phyloP scores from a whole-genome alignment of 2,113 vertebrate genomes.

The Pelecanus crispus region DNA sequence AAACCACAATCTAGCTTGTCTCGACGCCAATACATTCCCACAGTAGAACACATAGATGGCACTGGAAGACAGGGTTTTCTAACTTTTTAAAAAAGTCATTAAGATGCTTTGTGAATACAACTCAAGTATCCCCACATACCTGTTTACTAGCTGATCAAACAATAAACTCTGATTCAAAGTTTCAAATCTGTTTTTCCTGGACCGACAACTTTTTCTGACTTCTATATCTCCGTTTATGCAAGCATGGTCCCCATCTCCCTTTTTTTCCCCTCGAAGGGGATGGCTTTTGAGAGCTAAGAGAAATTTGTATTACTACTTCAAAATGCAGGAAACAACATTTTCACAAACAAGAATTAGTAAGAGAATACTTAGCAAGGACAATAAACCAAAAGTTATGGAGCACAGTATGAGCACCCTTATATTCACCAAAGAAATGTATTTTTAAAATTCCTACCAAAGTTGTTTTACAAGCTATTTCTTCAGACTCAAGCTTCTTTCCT shows the following conservation, averaged over 20 bases:
- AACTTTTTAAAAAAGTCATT: neutral
- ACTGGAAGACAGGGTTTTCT: constrained; percentile 14
- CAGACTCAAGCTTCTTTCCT: neutral
- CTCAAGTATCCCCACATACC: constrained; percentile 74
- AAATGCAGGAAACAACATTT: constrained; percentile 48
- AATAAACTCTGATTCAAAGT: constrained; percentile 97
- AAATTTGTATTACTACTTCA: constrained; percentile 68
- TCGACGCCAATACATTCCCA: neutral
- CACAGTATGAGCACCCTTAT: neutral
- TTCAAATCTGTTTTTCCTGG: constrained; percentile 95
- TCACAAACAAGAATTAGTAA: constrained; percentile 32
- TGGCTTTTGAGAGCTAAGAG: constrained; percentile 88
- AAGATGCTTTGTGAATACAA: constrained; percentile 24
- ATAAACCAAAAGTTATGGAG: neutral
- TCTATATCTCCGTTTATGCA: constrained; percentile 95
- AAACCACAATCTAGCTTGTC: neutral
- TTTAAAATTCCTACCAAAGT: neutral
- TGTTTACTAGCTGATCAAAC: constrained; percentile 98
- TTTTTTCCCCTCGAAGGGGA: constrained; percentile 83
- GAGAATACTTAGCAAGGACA: constrained; percentile 29
- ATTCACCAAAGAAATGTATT: neutral
- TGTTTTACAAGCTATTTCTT: neutral
- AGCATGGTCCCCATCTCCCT: constrained; percentile 86
- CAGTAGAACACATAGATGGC: neutral
- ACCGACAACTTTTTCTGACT: constrained; percentile 92